Base-by-base conservation (phyloP, 1,140 invertebrate species). In the Triops longicaudatus region DNA sequence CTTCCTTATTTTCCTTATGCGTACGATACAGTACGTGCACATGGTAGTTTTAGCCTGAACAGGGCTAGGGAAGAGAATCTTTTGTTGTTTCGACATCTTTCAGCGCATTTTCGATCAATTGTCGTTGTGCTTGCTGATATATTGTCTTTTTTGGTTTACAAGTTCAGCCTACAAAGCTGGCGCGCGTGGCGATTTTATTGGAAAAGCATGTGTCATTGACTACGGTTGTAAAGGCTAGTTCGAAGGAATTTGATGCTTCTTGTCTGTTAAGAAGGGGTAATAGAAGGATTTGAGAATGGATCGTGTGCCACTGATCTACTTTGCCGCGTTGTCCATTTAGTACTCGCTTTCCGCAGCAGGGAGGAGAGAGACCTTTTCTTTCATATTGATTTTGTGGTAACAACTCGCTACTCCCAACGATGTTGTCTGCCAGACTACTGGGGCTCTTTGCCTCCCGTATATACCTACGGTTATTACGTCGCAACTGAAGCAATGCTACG, bases 311-410 rank as follows among this genome's bases (percentile, higher is more conserved):
- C 50, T 63, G 50, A 63, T 63, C 50, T 63, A 63, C 50, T 63
- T 63, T 63, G 50, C 50, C 50, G 10, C 22, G 14, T 63, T 22
- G n/a, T 63, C 31, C 31, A 37, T 63, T 63, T 22, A 63, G 50
- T 22, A 63, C 3, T 22, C 17, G 50, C 50, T 63, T 22, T 63
- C 50, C 50, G 50, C 22, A 9, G 50, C 50, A 63, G 50, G 22
- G 50, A 63, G 50, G 31, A 63, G 22, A 63, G 50, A 14, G 50
- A 63, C 14, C 50, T 63, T 63, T 63, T 63, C 50, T 22, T 22
- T 63, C 50, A 22, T 63, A 63, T 63, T 63, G 50, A 63, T 63
- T 63, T 63, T 63, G 50, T 63, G 50, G 50, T 63, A 63, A 63
- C 50, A 63, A 63, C 50, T 63, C 50, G 50, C 50, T 37, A 37